These are phyloP conservation scores for Phycodurus eques DNA, from an alignment of 2,113 vertebrate genomes.

Conservation along the genomic window DNA sequence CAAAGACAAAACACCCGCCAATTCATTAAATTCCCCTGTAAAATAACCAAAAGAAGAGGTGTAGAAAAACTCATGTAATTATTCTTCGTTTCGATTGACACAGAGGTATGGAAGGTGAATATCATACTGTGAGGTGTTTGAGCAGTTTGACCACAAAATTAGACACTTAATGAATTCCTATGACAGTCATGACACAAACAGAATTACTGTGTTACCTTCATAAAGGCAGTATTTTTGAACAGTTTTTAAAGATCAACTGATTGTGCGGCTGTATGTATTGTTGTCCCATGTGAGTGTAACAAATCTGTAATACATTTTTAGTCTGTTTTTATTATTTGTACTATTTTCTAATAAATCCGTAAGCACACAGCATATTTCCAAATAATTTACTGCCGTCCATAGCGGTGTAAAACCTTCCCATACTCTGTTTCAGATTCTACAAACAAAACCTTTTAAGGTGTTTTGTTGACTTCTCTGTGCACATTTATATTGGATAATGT, in stretches of 20 bases:
- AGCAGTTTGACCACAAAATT: neutral
- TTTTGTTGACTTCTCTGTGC: neutral
- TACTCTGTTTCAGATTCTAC: neutral
- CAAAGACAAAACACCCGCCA: neutral
- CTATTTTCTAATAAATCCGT: neutral
- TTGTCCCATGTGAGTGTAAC: neutral
- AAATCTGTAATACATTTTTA: neutral
- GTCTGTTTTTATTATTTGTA: neutral
- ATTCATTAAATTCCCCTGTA: neutral
- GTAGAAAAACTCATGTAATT: neutral
- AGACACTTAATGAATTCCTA: neutral
- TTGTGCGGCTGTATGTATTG: neutral
- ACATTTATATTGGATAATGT: neutral
- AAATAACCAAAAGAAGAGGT: neutral
- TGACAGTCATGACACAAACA: neutral
- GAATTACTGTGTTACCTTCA: neutral
- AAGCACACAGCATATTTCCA: no score
- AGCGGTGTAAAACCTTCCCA: neutral
- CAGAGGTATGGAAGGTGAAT: neutral
- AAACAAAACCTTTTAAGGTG: neutral
- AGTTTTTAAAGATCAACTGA: neutral
- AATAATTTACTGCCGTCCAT: no score
- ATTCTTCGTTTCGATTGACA: neutral
- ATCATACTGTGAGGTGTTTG: neutral
- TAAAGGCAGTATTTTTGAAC: neutral